Percentiles rank a stretch among this genome's conserved stretches.
phyloP scores from a whole-genome alignment of 2,797 vertebrate species.

The Peromyscus nudipes region DNA sequence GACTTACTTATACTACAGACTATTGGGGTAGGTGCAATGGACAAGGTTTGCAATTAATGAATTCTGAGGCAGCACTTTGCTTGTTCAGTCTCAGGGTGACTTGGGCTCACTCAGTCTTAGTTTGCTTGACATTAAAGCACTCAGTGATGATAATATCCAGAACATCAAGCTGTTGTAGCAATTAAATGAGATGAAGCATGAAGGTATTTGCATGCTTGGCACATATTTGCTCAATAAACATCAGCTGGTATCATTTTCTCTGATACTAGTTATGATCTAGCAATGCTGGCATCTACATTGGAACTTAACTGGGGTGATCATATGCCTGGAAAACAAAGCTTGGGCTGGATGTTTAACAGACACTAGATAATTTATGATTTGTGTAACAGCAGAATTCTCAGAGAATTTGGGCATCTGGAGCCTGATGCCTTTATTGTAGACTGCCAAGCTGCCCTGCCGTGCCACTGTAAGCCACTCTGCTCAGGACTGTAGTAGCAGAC shows the following conservation, averaged over 20 bases:
- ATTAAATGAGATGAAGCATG: slow-evolving; percentile 13
- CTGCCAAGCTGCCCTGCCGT: neutral
- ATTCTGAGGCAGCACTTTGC: neutral
- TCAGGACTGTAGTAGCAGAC: too few relatives aligned
- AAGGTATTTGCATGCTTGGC: neutral
- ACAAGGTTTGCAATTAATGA: neutral
- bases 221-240: neutral
- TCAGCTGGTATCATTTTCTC: slow-evolving; percentile 23
- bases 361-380: neutral
- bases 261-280: slow-evolving; percentile 18
- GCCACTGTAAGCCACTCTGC: too few relatives aligned
- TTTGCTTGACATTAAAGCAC: slow-evolving; percentile 42
- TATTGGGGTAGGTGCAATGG: neutral
- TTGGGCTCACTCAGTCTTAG: neutral
- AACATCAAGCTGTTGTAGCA: neutral
- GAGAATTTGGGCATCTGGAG: neutral
- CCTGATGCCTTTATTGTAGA: neutral
- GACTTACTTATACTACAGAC: neutral
- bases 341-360: slow-evolving; percentile 23
- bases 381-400: neutral
- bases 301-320: neutral
- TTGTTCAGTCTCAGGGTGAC: neutral
- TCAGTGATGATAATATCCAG: neutral
- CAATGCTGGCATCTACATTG: slow-evolving; percentile 7
- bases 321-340: slow-evolving; percentile 31